Evolutionary conservation across 2,888 invertebrate genomes (phyloP), one percentile per base, ranked within the genome.

Genomic region (Atrina japonica): DNA sequence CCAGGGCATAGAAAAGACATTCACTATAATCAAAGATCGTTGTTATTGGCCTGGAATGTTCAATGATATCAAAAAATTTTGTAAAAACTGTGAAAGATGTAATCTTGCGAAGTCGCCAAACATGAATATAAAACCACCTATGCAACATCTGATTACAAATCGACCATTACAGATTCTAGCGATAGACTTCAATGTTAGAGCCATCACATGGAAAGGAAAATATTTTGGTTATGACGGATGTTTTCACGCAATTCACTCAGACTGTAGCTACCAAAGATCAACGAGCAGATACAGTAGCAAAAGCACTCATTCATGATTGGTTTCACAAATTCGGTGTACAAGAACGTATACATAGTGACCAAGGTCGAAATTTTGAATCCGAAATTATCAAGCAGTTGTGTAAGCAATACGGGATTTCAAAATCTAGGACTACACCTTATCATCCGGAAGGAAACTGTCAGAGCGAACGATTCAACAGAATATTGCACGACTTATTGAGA

Each of bases 41-140:
- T 76, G 73, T 70, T 78, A 73, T 53, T 78, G 73, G 78, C 59
- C 69, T n/a, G 73, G 76, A 11, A 70, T 77, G 68, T 27, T 63
- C n/a, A n/a, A n/a, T n/a, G n/a, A n/a, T n/a, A n/a, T n/a, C n/a
- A n/a, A n/a, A n/a, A n/a, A 35, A 7, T 35, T 7, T 35, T 35
- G 35, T 11, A 35, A 35, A 35, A 5, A 35, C 35, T 75, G 73
- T 55, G 61, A 72, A 45, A 47, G 72, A 21, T 77, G 77, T 59
- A 49, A 61, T 29, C 35, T 75, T 3, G 67, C 67, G 18, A 76
- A 78, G 47, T 49, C 30, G 16, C 43, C 63, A 25, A 41, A 53
- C 23, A 53, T 52, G 16, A 29, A 14, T 18, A 40, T 70, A 11
- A 61, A 63, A 53, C 66, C 71, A 27, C 23, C 5, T 35, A 35